Evolutionary conservation across 2,797 vertebrate species (phyloP), one percentile per base, ranked within the genome.

Genomic region (Tympanoctomys barrerae): DNA sequence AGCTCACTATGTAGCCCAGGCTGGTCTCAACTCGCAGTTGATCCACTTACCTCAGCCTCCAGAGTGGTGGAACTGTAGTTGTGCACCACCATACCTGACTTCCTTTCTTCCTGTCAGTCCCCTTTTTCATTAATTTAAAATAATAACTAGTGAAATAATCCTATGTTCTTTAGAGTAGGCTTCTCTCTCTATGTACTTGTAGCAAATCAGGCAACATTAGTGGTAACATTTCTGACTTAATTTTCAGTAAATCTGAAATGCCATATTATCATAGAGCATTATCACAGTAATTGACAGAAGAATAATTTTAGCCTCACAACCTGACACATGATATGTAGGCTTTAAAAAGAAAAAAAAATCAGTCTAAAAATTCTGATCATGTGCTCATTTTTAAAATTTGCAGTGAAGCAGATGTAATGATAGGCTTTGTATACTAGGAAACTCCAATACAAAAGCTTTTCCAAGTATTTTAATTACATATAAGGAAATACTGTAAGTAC

Each of bases 161-260:
- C 4, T 87, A 18, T 49, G 28, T 52, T 80, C 24, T 81, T 87
- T 91, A 75, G 8, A 77, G 10, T 46, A 62, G 46, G 1, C 33
- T 64, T 91, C 70, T 92, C 81, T 86, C 61, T 80, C 21, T 22
- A 54, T 19, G 36, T 39, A 61, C 16, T 24, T 80, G 10, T 7
- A 83, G 28, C 5, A 61, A 81, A 78, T 91, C 36, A 82, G 26
- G 33, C 22, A 46, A 54, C 4, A 26, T 84, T 64, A 71, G 21
- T 59, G 49, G 36, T 11, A n/a, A 7, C 0, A 62, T 54, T 5
- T 75, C 8, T 89, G 39, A 88, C 54, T 86, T 28, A 80, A 21
- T 52, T 49, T 88, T 85, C n/a, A 79, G 86, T 78, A 92, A 92
- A 92, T 31, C 84, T 71, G 12, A 90, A 75, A 18, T 7, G 19